Evolutionary conservation across 2,888 invertebrate species (phyloP), one percentile per base, ranked within the genome.

Genomic region (Atherix ibis): DNA sequence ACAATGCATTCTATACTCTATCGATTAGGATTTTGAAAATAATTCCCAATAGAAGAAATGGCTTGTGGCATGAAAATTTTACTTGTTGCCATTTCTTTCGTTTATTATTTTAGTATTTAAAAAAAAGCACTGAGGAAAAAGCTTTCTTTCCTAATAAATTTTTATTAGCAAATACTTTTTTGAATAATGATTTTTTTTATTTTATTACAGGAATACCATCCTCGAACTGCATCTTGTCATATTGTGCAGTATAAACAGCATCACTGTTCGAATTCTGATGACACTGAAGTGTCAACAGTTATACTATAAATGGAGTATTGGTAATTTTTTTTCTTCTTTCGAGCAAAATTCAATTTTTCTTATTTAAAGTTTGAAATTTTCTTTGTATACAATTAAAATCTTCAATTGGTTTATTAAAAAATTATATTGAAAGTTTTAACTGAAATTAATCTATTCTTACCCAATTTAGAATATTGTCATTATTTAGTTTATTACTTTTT

Each of bases 211-310:
- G 52, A 56, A 51, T 58, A 56, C 45, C 56, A 59, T 51, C 47
- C 58, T 47, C 59, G 56, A 53, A 58, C 58, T 55, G 58, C 60
- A 48, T 53, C 58, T 53, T 57, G 60, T 50, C 57, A 56, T 45
- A 53, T 58, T 45, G 59, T 53, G 45, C 58, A 58, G 43, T 58
- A 57, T 46, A 52, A 53, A 36, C 49, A 38, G 40, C 45, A 46
- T 31, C 46, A 47, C 32, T 39, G 43, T 38, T 44, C 43, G 33
- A 45, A 46, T 41, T 27, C 32, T 35, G 48, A 50, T 34, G 50
- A 54, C 40, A 48, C 48, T 34, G 56, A 57, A 38, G 55, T 56
- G 42, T 56, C 51, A 8, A 29, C 28, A 14, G 32, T 30, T 26
- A 30, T 35, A 27, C 26, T 28, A 25, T 36, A 31, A 26, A 29